Percentiles rank a stretch among this genome's conserved stretches.
phyloP scores from a whole-genome alignment of 1,140 invertebrate species.

The Polypedilum vanderplanki region DNA sequence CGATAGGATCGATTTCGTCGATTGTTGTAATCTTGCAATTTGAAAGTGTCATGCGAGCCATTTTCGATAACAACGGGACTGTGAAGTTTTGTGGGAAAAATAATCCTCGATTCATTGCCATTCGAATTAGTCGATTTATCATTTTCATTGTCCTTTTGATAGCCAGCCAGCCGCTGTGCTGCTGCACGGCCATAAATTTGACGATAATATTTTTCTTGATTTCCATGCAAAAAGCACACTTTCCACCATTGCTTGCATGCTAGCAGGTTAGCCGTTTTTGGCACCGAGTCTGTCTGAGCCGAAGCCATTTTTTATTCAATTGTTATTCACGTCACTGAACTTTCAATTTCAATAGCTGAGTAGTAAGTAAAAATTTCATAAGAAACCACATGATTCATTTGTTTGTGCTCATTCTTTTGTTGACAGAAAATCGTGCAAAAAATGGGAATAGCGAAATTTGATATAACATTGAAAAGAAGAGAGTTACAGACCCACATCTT shows the following conservation, averaged over 20 bases:
- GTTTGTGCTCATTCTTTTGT: background rate
- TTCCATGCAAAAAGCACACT: conserved; percentile 77
- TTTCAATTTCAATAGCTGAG: conserved; percentile 14
- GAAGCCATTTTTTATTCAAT: conserved; percentile 21
- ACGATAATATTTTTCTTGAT: conserved; percentile 74
- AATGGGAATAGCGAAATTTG: background rate
- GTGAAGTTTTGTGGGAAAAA: conserved; percentile 21
- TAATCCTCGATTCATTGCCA: background rate
- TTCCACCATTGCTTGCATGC: conserved; percentile 84
- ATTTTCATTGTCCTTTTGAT: conserved; percentile 35
- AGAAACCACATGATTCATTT: background rate
- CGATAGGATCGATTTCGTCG: background rate
- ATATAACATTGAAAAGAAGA: background rate
- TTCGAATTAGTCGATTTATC: conserved; percentile 22
- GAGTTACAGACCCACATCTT: background rate
- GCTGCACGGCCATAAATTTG: conserved; percentile 63
- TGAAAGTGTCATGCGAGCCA: background rate
- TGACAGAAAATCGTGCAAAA: conserved; percentile 3
- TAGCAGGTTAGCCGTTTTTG: conserved; percentile 57
- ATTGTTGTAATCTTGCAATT: conserved; percentile 7
- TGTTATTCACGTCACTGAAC: background rate
- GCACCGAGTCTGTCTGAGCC: conserved; percentile 33
- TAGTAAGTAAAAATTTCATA: background rate
- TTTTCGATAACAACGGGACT: conserved; percentile 22
- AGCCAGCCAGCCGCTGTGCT: conserved; percentile 46